phyloP scores from a whole-genome alignment of 2,888 invertebrate species.

The Elegia similella region DNA sequence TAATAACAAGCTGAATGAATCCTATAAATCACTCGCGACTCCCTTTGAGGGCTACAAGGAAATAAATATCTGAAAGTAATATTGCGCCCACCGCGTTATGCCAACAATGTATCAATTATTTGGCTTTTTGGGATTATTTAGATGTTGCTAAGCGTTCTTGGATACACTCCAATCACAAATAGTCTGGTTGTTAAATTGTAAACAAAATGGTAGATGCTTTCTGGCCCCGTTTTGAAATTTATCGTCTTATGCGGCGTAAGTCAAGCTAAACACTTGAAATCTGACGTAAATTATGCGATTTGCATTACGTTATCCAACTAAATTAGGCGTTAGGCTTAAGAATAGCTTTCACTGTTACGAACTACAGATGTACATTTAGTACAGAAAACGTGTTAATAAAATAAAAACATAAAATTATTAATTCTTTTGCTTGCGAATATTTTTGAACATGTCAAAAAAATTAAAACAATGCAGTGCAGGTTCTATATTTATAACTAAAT shows the following conservation, averaged over 20 bases:
- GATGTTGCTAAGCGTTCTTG: conserved; percentile 21
- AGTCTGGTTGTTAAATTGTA: conserved; percentile 8
- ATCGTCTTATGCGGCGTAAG: neutral
- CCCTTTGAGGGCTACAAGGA: conserved; percentile 26
- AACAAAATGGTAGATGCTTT: conserved; percentile 1
- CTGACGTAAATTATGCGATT: conserved; percentile 3
- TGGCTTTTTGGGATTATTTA: conserved; percentile 13
- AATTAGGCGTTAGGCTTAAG: too few species aligned
- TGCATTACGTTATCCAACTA: neutral
- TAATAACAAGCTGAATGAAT: conserved; percentile 35
- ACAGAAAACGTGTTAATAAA: too few species aligned
- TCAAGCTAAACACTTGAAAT: conserved; percentile 6
- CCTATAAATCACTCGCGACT: conserved; percentile 37
- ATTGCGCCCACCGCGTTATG: conserved; percentile 24
- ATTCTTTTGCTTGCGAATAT: too few species aligned
- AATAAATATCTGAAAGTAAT: conserved; percentile 28
- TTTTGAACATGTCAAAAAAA: too few species aligned
- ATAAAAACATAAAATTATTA: too few species aligned
- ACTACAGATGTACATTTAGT: too few species aligned
- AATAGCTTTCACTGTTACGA: too few species aligned
- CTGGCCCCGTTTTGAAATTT: conserved; percentile 4
- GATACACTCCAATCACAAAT: conserved; percentile 22
- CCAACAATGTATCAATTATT: conserved; percentile 23
- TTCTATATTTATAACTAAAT: too few species aligned
- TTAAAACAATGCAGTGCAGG: too few species aligned